phyloP scores from a whole-genome alignment of 2,113 vertebrate genomes.

The Eclectus roratus region DNA sequence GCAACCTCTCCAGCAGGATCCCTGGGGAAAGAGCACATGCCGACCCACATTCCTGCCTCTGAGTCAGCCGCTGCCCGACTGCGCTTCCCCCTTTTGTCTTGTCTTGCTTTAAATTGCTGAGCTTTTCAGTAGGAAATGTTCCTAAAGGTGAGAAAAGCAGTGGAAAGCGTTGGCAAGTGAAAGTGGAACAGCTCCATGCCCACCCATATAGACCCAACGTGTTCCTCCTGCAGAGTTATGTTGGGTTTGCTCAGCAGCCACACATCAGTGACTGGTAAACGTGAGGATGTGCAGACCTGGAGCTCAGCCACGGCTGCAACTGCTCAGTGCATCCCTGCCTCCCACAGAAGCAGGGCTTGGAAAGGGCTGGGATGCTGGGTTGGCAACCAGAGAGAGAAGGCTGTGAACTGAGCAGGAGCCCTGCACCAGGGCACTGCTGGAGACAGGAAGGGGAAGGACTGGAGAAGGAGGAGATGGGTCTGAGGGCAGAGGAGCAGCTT shows the following conservation, averaged over 20 bases:
- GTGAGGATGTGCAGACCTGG: background rate
- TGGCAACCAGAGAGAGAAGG: background rate
- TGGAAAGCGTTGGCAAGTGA: background rate
- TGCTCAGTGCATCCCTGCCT: fast-evolving
- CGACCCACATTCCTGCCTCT: background rate
- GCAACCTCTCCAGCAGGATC: background rate
- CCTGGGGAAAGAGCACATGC: background rate
- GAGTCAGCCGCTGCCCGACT: background rate
- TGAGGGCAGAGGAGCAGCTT: background rate
- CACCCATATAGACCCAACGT: background rate
- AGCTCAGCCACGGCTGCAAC: background rate
- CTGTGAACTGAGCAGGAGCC: background rate
- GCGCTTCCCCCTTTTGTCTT: constrained; percentile 10
- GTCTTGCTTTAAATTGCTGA: background rate
- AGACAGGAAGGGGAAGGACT: background rate
- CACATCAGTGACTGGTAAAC: fast-evolving
- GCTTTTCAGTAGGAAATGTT: background rate
- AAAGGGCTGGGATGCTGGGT: background rate
- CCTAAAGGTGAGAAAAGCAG: constrained; percentile 35
- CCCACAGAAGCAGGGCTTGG: background rate
- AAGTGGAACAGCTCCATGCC: background rate
- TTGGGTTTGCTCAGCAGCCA: background rate
- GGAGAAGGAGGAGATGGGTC: background rate
- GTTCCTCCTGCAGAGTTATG: background rate
- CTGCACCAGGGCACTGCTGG: fast-evolving